Percentiles rank a stretch among this genome's conserved stretches.
Conservation (phyloP, 2,888 invertebrate species). For the Torymus aiolomorphi region DNA sequence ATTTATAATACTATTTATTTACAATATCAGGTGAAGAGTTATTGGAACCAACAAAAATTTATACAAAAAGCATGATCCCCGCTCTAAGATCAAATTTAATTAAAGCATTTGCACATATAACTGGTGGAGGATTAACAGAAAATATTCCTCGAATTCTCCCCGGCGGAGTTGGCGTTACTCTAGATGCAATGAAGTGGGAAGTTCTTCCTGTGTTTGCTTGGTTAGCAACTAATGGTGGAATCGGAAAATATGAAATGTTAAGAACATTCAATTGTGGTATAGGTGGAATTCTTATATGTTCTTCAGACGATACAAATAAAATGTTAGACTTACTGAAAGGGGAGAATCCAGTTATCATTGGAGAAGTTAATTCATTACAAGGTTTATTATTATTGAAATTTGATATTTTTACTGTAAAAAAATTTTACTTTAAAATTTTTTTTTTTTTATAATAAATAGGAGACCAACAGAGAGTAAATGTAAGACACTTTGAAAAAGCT, state of each 20-base stretch:
- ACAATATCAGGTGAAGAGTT: conserved; percentile 84
- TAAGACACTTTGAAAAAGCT: conserved; percentile 83
- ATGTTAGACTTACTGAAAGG: conserved; percentile 75
- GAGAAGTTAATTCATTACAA: conserved; percentile 70
- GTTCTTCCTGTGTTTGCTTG: conserved; percentile 91
- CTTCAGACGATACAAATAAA: conserved; percentile 78
- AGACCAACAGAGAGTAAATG: conserved; percentile 80
- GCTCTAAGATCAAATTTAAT: conserved; percentile 84
- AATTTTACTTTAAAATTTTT: neutral
- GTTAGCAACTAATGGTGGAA: conserved; percentile 86
- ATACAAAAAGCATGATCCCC: conserved; percentile 86
- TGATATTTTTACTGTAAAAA: conserved; percentile 9
- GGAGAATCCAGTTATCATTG: conserved; percentile 75
- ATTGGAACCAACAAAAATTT: conserved; percentile 90
- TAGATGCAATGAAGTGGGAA: conserved; percentile 85
- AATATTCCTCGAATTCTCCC: conserved; percentile 92
- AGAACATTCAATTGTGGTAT: conserved; percentile 97
- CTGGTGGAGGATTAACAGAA: conserved; percentile 93
- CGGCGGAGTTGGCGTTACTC: conserved; percentile 79
- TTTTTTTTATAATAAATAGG: conserved; percentile 62
- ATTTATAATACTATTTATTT: conserved; percentile 1
- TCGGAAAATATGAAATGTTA: conserved; percentile 88
- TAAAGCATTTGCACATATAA: conserved; percentile 94
- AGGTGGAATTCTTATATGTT: conserved; percentile 89
- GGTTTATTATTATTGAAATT: conserved; percentile 47